phyloP scores from a whole-genome alignment of 2,888 invertebrate genomes.

The Ectemnius cavifrons region DNA sequence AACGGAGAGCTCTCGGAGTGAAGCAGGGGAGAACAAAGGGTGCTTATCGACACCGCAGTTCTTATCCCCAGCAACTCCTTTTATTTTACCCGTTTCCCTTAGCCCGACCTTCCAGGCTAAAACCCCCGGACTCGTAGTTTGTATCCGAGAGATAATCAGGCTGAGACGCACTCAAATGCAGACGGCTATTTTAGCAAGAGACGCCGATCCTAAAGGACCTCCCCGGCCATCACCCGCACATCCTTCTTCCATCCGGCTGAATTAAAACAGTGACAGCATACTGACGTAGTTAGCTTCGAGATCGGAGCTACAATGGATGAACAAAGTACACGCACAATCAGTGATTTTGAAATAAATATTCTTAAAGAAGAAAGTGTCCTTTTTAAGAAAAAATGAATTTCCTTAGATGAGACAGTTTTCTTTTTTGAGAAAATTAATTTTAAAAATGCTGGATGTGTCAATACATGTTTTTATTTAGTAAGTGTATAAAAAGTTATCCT shows the following conservation, averaged over 20 bases:
- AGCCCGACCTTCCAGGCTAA: constrained; percentile 26
- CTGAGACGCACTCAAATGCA: constrained; percentile 49
- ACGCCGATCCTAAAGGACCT: constrained; percentile 7
- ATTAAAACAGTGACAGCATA: not conserved
- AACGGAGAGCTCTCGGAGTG: constrained; percentile 37
- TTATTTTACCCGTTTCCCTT: constrained; percentile 61
- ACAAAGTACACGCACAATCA: too few species aligned
- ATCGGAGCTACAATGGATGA: too few species aligned
- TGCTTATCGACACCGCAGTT: constrained; percentile 73
- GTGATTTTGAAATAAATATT: too few species aligned
- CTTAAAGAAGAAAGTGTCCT: too few species aligned
- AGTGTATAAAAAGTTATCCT: too few species aligned
- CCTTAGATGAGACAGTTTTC: too few species aligned
- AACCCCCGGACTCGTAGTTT: constrained; percentile 49
- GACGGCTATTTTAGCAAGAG: constrained; percentile 50
- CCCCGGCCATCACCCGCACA: constrained; percentile 1
- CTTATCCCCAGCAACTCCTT: constrained; percentile 65
- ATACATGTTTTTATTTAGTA: too few species aligned
- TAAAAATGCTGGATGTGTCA: too few species aligned
- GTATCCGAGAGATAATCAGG: constrained; percentile 59
- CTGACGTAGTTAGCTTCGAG: too few species aligned
- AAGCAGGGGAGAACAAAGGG: constrained; percentile 68
- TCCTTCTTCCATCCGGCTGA: not conserved
- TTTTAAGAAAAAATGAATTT: too few species aligned
- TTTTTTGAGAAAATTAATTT: too few species aligned